Percentiles rank a stretch among this genome's conserved stretches.
Conservation (phyloP, 2,888 invertebrate species). For the Mactromeris polynyma region DNA sequence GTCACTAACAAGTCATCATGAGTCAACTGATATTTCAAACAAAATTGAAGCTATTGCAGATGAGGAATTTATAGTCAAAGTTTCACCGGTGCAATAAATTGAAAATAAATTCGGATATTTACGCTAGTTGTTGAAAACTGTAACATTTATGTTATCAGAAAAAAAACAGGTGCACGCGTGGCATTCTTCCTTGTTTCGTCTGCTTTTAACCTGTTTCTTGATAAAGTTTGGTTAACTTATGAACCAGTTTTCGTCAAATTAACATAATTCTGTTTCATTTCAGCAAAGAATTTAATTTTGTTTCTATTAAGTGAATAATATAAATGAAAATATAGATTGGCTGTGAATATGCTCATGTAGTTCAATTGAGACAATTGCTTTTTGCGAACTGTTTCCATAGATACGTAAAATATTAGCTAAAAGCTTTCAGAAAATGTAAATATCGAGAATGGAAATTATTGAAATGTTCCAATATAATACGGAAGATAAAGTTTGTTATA, state of each 20-base stretch:
- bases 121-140: not conserved
- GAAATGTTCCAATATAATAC: too few species aligned
- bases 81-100: conserved; percentile 8
- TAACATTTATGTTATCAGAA: not conserved
- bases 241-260: not conserved
- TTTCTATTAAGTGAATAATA: not conserved
- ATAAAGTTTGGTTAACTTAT: not conserved
- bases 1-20: not conserved
- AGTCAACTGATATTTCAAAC: not conserved
- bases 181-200: not conserved
- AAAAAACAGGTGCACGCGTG: not conserved
- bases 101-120: conserved; percentile 16
- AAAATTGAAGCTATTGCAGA: not conserved
- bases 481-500: too few species aligned
- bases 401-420: too few species aligned
- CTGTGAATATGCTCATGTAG: not conserved
- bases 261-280: not conserved
- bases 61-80: not conserved
- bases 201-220: not conserved
- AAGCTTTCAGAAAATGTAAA: too few species aligned
- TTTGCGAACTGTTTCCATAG: not conserved
- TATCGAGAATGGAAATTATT: too few species aligned
- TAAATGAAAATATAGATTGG: not conserved
- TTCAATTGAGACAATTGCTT: not conserved
- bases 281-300: not conserved